These are phyloP conservation scores for Mnemiopsis leidyi DNA, from an alignment of 37 sponge, comb jelly and placozoan species.

Conservation along the genomic window DNA sequence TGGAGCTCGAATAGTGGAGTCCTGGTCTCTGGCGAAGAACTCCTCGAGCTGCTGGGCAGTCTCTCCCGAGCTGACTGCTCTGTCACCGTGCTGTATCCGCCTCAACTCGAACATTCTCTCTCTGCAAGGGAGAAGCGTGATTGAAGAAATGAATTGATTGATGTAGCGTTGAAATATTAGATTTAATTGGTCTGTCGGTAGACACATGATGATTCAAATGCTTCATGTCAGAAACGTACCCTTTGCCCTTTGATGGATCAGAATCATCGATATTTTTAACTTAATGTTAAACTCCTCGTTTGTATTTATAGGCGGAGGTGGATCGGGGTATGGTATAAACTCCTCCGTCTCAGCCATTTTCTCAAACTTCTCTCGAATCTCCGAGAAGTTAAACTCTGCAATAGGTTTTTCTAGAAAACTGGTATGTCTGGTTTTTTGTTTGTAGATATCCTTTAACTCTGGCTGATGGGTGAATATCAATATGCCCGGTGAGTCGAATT, in stretches of 20 bases:
- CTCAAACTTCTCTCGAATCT: not conserved
- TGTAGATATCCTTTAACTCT: not conserved
- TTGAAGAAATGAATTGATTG: too few species aligned
- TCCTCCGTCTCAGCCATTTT: not conserved
- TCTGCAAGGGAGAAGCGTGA: too few species aligned
- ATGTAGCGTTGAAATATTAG: too few species aligned
- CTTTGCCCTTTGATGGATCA: too few species aligned
- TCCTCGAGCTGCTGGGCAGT: conserved; percentile 10
- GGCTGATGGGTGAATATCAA: not conserved
- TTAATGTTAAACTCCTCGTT: too few species aligned
- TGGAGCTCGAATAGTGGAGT: not conserved
- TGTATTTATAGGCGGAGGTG: not conserved
- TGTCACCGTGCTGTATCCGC: conserved; percentile 37
- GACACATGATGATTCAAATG: too few species aligned
- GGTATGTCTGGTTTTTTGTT: not conserved
- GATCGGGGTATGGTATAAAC: not conserved
- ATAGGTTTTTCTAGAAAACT: not conserved
- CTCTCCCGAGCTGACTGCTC: conserved; percentile 32
- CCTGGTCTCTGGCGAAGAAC: not conserved
- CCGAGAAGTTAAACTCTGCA: not conserved
- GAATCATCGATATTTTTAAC: too few species aligned
- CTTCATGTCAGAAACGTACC: too few species aligned
- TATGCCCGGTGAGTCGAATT: not conserved
- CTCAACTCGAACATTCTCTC: conserved; percentile 58
- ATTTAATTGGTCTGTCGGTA: too few species aligned